phyloP scores from a whole-genome alignment of 1,140 invertebrate genomes.

The Tetranychus urticae region DNA sequence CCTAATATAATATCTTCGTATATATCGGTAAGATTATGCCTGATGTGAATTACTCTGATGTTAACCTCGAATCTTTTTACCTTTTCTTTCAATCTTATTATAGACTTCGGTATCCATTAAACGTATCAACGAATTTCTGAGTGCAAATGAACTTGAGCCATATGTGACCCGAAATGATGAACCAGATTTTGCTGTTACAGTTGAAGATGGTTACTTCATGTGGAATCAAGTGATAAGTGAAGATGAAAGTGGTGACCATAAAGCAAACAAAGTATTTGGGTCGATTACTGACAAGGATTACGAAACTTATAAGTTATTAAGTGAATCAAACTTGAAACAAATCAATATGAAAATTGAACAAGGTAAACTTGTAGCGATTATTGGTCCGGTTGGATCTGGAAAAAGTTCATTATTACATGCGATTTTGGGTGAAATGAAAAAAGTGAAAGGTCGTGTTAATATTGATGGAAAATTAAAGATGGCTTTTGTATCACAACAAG shows the following conservation, averaged over 20 bases:
- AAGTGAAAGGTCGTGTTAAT: constrained; percentile 12
- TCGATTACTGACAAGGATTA: neutral
- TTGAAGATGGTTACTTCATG: neutral
- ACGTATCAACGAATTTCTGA: constrained; percentile 14
- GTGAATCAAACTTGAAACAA: neutral
- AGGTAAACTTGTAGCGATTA: constrained; percentile 22
- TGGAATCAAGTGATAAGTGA: neutral
- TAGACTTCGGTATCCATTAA: constrained; percentile 44
- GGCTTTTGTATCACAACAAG: neutral
- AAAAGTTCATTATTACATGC: constrained; percentile 27
- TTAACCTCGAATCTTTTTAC: neutral
- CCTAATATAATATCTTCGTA: neutral
- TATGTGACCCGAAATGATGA: constrained; percentile 2
- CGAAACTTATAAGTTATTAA: neutral
- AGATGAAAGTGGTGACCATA: neutral
- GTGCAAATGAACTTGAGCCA: constrained; percentile 10
- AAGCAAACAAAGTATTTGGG: neutral
- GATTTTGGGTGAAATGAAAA: constrained; percentile 24
- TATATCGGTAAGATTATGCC: neutral
- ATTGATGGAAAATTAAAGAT: constrained; percentile 12
- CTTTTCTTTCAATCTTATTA: neutral
- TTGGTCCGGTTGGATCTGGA: constrained; percentile 26
- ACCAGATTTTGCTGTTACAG: neutral
- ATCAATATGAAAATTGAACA: constrained; percentile 11
- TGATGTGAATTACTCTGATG: neutral